Evolutionary conservation across 1,140 invertebrate species (phyloP).

Genomic region (Zaprionus kolodkinae): DNA sequence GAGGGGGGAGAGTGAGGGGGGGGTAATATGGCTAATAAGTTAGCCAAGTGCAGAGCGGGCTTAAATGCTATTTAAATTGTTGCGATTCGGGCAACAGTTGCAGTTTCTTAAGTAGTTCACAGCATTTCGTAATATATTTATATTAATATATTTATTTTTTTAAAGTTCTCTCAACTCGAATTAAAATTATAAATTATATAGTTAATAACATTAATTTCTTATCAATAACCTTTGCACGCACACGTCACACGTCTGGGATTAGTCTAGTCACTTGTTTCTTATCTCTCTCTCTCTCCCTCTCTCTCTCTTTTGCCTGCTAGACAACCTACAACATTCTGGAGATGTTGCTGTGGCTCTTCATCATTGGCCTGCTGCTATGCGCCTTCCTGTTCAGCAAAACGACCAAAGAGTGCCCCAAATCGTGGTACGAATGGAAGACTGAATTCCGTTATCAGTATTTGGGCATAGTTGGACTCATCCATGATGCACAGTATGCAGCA

Average conservation of each 20-base stretch:
- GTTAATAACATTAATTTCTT: neutral
- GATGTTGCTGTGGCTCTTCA: conserved; percentile 44
- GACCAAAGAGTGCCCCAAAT: conserved; percentile 79
- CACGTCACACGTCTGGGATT: neutral
- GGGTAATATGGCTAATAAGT: conserved; percentile 1
- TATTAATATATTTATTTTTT: no score
- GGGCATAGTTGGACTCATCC: conserved; percentile 85
- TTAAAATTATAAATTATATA: neutral
- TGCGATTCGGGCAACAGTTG: neutral
- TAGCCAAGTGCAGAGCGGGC: neutral
- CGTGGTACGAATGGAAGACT: conserved; percentile 84
- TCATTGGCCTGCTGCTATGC: conserved; percentile 54
- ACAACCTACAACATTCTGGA: conserved; percentile 33
- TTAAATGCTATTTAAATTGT: neutral
- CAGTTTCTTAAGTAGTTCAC: neutral
- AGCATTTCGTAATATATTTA: neutral
- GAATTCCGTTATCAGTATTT: conserved; percentile 86
- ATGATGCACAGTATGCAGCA: conserved; percentile 84
- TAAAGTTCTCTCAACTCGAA: neutral
- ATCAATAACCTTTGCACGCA: conserved; percentile 20
- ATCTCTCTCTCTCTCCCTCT: conserved; percentile 20
- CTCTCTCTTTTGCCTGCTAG: conserved; percentile 9
- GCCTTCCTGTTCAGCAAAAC: conserved; percentile 77
- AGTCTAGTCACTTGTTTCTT: conserved; percentile 6
- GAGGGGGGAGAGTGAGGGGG: neutral